Percentiles rank a stretch among this genome's conserved stretches.
Conservation (phyloP, 2,797 vertebrate species). For the Enteromius radiatus region DNA sequence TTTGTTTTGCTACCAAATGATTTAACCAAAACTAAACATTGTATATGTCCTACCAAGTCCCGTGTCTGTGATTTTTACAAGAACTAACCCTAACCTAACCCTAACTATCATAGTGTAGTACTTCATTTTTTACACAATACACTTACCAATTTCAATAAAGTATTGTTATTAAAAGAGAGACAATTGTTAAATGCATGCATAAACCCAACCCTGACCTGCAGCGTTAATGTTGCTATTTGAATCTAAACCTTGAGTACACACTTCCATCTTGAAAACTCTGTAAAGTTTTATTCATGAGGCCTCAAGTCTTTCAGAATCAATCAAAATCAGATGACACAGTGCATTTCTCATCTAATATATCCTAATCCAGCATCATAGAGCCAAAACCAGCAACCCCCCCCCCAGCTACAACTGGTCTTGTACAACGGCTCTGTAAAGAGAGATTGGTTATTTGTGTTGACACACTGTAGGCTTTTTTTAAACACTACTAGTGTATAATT, state of each 20-base stretch:
- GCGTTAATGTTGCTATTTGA: neutral
- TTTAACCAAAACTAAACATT: neutral
- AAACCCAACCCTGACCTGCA: neutral
- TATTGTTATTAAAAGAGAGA: neutral
- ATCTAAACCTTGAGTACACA: neutral
- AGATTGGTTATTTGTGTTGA: conserved; percentile 26
- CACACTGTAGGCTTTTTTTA: neutral
- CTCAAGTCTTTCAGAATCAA: conserved; percentile 22
- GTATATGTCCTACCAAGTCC: neutral
- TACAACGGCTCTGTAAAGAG: neutral
- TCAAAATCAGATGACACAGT: neutral
- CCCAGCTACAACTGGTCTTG: neutral
- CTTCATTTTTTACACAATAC: neutral
- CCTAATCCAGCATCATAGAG: conserved; percentile 11
- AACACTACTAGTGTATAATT: conserved; percentile 27
- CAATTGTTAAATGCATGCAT: neutral
- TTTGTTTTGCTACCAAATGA: neutral
- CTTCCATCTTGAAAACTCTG: neutral
- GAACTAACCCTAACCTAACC: too few relatives aligned
- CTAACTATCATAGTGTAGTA: neutral
- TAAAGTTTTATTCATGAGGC: neutral
- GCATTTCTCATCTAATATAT: conserved; percentile 15
- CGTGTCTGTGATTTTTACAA: neutral
- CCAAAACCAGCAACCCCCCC: neutral
- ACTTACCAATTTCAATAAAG: neutral